Evolutionary conservation across 2,797 vertebrate species (phyloP), one percentile per base, ranked within the genome.

Genomic region (Myotis findleyi): DNA sequence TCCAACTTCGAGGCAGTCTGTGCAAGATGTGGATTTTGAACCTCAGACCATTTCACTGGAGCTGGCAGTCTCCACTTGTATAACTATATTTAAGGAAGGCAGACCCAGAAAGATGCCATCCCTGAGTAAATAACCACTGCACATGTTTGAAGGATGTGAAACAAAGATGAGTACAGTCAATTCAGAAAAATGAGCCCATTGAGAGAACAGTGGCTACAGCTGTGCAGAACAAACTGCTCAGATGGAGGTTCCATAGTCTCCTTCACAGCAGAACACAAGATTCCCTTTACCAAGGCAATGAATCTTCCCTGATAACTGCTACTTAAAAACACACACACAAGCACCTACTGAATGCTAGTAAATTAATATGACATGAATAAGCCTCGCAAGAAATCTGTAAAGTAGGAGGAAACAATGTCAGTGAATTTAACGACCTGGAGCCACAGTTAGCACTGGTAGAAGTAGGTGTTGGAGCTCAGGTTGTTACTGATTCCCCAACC

Each of bases 91-190:
- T 59, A 49, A 87, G 38, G 80, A 82, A 38, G 49, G 80, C 5
- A 25, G 71, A 73, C 38, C 17, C 72, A 59, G 69, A 64, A 92
- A 94, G 79, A 84, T 83, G 79, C 64, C 81, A 41, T 51, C 44
- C 36, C 23, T 82, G 55, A 83, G 68, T 41, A 95, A 84, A 72
- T 25, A 71, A 72, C 49, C 88, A 91, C 8, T 55, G 82, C 72
- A 71, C 77, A 33, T 77, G 38, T 72, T 38, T 72, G 59, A 94
- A 91, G 83, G 73, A 82, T 82, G 49, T 72, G 88, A 87, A 84
- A 85, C 72, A 84, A 72, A 89, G 88, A 76, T 93, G 88, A 87
- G 81, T 73, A 69, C 30, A 77, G 81, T 91, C 53, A 77, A 44
- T 80, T 90, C 49, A 95, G 91, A 86, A 91, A 66, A 71, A 62